Conservation (phyloP, 2,888 invertebrate genomes). For the Isoperla grammatica region DNA sequence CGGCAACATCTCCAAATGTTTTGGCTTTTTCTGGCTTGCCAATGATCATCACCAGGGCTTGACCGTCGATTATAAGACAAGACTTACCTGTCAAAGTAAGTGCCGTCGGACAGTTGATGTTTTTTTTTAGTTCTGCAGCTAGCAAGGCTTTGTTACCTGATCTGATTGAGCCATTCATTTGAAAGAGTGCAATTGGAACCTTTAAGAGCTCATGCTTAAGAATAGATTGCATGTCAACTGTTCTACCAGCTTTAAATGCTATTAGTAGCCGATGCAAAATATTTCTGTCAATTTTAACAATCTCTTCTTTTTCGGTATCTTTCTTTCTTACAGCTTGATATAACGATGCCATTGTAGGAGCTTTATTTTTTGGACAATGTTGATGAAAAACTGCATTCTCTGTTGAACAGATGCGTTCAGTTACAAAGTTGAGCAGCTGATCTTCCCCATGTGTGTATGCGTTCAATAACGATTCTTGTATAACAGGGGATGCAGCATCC, state of each 20-base stretch:
- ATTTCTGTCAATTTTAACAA: slow-evolving; percentile 11
- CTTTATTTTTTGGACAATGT: background rate
- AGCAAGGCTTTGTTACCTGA: background rate
- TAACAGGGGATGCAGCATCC: slow-evolving; percentile 7
- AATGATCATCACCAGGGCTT: slow-evolving; percentile 7
- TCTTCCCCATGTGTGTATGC: background rate
- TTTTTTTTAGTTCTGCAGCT: background rate
- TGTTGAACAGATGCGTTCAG: background rate
- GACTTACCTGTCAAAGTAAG: slow-evolving; percentile 4
- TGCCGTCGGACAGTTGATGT: slow-evolving; percentile 3
- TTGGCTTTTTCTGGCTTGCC: slow-evolving; percentile 8
- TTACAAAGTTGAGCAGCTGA: slow-evolving; percentile 1
- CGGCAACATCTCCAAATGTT: background rate
- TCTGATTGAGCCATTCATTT: slow-evolving; percentile 8
- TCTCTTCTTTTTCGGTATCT: slow-evolving; percentile 1
- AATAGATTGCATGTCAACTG: background rate
- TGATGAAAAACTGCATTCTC: background rate
- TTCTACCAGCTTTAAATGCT: slow-evolving; percentile 13
- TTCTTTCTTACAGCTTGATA: background rate
- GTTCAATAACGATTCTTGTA: slow-evolving; percentile 8
- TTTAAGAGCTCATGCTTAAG: background rate
- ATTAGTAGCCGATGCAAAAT: slow-evolving; percentile 8
- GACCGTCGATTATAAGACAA: slow-evolving; percentile 5
- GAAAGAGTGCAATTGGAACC: slow-evolving; percentile 1
- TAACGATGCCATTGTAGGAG: slow-evolving; percentile 6